Evolutionary conservation across 2,113 vertebrate species (phyloP), one percentile per base, ranked within the genome.

Genomic region (Grantiella picta): DNA sequence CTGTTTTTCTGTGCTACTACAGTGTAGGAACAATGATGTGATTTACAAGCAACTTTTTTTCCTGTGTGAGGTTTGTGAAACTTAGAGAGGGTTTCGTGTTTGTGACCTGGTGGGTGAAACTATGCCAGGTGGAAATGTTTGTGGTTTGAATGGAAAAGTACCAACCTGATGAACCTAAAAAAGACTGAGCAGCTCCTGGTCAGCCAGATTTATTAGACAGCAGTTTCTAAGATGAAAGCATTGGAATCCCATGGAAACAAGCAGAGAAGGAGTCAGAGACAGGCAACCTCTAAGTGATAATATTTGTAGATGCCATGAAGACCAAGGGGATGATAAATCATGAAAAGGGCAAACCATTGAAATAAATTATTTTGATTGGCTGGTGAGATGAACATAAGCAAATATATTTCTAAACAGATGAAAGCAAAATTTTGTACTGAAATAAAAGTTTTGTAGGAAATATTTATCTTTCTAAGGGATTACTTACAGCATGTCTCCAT

Each of bases 231-330:
- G 81, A 81, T 84, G 23, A 90, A 95, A 93, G 63, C 20, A 3
- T 52, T 57, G 57, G 63, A 96, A 94, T 93, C 42, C 75, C 59
- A 83, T 70, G 54, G 88, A 92, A 94, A 95, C 54, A 88, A 95
- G 71, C 59, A 88, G 54, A 65, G 60, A 65, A 81, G 12, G 25
- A 88, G 27, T 50, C 49, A 50, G 61, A 94, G 56, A 52, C 9
- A 28, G 47, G 47, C 47, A 78, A 33, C 36, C 33, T 82, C 65
- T 65, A 73, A 66, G 16, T 63, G 59, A 66, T 52, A 80, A 29
- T 93, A 77, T 86, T 81, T 86, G 42, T 54, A 52, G 79, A 57
- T 77, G 54, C 73, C 75, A 88, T 35, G 47, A 92, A 86, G 59
- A 90, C 18, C 1, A 6, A 82, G 38, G 18, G 50, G 27, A 66